phyloP scores from a whole-genome alignment of 2,888 invertebrate species.

The Andricus curvator region DNA sequence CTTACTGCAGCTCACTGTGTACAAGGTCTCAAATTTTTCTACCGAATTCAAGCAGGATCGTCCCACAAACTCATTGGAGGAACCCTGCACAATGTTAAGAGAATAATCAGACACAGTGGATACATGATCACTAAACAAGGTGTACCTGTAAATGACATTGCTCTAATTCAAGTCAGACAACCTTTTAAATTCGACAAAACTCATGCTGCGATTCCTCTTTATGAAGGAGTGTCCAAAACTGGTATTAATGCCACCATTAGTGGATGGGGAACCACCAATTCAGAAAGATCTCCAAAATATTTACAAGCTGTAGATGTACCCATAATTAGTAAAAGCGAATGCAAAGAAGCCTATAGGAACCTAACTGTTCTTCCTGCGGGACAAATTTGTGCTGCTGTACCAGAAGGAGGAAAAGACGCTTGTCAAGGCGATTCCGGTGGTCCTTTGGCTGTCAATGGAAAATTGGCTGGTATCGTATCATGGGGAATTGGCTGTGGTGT shows the following conservation, averaged over 20 bases:
- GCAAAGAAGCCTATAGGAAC: not conserved
- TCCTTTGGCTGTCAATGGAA: conserved; percentile 60
- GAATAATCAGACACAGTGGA: no score
- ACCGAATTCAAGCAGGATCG: not conserved
- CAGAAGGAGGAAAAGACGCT: conserved; percentile 79
- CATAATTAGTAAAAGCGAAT: not conserved
- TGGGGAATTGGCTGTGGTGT: conserved; percentile 43
- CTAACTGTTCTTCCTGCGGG: conserved; percentile 65
- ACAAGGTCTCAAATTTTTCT: no score
- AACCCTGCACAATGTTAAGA: not conserved
- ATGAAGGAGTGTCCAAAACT: no score
- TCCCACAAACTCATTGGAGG: not conserved
- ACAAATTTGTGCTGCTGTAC: conserved; percentile 76
- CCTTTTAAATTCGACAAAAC: not conserved
- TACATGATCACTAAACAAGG: no score
- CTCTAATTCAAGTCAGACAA: conserved; percentile 69
- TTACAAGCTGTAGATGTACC: no score
- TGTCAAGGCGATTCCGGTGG: conserved; percentile 72
- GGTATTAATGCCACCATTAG: no score
- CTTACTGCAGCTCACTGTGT: no score
- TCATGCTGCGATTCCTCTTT: no score
- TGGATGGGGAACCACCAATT: no score
- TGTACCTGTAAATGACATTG: not conserved
- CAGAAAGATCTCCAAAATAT: no score
- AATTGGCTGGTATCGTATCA: conserved; percentile 53